Evolutionary conservation across 2,113 vertebrate species (phyloP).

Genomic region (Tonatia bakeri): DNA sequence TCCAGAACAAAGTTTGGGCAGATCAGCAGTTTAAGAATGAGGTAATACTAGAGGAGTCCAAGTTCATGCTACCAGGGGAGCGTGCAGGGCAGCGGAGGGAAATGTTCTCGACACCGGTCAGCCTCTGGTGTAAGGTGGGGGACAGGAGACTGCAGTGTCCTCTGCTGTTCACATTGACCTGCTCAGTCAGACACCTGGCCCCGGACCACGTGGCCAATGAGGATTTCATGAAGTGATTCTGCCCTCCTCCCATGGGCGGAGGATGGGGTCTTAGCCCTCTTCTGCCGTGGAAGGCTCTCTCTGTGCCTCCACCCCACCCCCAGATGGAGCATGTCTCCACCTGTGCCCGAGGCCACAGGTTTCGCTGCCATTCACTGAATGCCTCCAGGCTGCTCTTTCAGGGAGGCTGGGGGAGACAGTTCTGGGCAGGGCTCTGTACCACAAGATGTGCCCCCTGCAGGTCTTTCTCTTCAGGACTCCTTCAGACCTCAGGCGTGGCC

Average conservation of each 20-base stretch:
- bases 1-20: not conserved
- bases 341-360: not conserved
- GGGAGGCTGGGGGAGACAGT: too few species aligned
- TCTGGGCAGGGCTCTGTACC: not conserved
- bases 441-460: not conserved
- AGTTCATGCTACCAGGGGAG: not conserved
- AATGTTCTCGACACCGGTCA: not conserved
- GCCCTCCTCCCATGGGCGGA: not conserved
- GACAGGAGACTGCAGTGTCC: not conserved
- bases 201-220: not conserved
- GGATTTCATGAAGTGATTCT: not conserved
- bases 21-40: not conserved
- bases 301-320: too few species aligned
- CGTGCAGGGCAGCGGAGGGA: not conserved
- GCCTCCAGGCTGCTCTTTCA: not conserved
- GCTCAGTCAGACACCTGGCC: not conserved
- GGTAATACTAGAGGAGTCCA: not conserved
- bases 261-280: not conserved
- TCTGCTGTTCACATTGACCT: not conserved
- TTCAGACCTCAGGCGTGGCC: fast-evolving
- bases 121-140: not conserved
- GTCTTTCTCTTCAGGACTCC: not conserved
- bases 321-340: not conserved
- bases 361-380: not conserved
- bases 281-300: not conserved